Evolutionary conservation across 2,888 invertebrate genomes (phyloP), one percentile per base, ranked within the genome.

Genomic region (Polia nebulosa): DNA sequence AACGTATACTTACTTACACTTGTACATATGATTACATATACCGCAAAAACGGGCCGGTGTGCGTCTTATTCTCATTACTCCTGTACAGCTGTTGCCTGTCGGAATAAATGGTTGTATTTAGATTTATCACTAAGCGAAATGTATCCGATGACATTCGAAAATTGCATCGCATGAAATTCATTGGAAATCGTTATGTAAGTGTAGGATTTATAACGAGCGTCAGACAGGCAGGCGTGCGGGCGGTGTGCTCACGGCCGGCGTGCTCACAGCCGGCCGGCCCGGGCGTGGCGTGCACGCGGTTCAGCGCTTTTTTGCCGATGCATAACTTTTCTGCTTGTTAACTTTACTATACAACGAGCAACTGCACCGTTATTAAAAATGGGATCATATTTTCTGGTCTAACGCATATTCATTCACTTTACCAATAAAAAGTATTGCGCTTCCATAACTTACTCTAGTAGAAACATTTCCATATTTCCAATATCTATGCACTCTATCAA

Each of bases 131-230:
- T 63, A 75, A 78, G 65, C 72, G 75, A 78, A 81, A 72, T 72
- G 70, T 79, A 83, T 75, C 56, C 68, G 72, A 80, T 80, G 84
- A 78, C 76, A 81, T 80, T 80, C 78, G 68, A 74, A 80, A 78
- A 76, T 62, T 72, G 72, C 82, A 81, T 80, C 60, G 74, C 71
- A 81, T 79, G 79, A 80, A 81, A 81, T 87, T 89, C 82, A 74
- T 75, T 56, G 81, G 87, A 88, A 86, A 82, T 83, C 63, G 78
- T 76, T 82, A 85, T 89, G 71, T 63, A 89, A 89, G 87, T 87
- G 80, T 84, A 61, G 72, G 76, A 83, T 87, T 88, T 87, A 90
- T 86, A 84, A 80, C 70, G 80, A 82, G 78, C 71, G 52, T 63
- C 59, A 66, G 78, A 65, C 56, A 53, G 62, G 20, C 39, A 34